A percentile compares a stretch with the other conserved stretches of the same genome.
These are phyloP conservation scores for Erynnis tages DNA, from an alignment of 2,888 invertebrate species.

Conservation along the genomic window DNA sequence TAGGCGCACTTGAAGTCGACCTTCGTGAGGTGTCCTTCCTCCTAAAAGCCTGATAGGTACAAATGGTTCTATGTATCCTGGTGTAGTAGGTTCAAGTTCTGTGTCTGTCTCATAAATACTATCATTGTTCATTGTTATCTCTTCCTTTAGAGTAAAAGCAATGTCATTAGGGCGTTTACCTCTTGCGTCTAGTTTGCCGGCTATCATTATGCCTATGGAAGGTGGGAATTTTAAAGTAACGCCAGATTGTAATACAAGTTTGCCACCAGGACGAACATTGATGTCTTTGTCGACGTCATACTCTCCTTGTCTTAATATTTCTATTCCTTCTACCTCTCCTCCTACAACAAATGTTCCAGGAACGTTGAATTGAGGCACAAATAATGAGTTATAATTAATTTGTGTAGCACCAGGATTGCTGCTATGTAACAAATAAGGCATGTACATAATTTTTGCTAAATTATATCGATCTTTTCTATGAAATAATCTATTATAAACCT, in stretches of 20 bases:
- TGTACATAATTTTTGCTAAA: constrained; percentile 93
- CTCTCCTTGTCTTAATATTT: constrained; percentile 89
- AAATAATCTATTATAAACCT: constrained; percentile 88
- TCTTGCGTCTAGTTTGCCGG: constrained; percentile 92
- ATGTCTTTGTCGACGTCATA: constrained; percentile 97
- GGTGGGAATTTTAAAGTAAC: constrained; percentile 95
- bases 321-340: constrained; percentile 96
- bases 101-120: constrained; percentile 83
- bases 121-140: constrained; percentile 83
- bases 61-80: constrained; percentile 82
- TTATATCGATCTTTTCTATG: constrained; percentile 96
- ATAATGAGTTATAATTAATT: constrained; percentile 87
- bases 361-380: constrained; percentile 89
- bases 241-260: constrained; percentile 92
- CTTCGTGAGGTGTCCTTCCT: constrained; percentile 90
- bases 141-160: constrained; percentile 89
- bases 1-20: constrained; percentile 91
- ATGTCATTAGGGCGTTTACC: constrained; percentile 91
- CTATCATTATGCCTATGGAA: constrained; percentile 97
- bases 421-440: constrained; percentile 94
- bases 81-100: constrained; percentile 82
- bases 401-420: constrained; percentile 94
- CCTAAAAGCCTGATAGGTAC: constrained; percentile 90
- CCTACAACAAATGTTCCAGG: constrained; percentile 88
- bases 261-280: constrained; percentile 95